phyloP scores from a whole-genome alignment of 2,113 vertebrate genomes.

The Chlamydotis undulata region DNA sequence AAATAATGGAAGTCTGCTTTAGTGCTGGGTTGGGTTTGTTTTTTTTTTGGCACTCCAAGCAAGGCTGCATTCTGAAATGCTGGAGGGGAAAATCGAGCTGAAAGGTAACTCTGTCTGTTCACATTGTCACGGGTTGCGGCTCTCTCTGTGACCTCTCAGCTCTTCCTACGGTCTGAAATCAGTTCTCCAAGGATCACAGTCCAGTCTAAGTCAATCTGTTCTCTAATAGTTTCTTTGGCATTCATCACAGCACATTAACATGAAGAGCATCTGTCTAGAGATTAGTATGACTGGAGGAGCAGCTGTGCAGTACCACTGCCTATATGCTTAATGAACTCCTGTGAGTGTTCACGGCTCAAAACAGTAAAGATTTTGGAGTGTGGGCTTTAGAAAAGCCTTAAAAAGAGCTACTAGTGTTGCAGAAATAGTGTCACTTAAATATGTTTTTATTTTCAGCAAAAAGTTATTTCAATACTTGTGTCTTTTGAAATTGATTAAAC shows the following conservation, averaged over 20 bases:
- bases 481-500: background rate
- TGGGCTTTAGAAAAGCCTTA: background rate
- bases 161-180: background rate
- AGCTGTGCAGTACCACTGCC: background rate
- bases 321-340: slow-evolving; percentile 54
- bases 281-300: slow-evolving; percentile 15
- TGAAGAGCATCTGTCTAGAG: slow-evolving; percentile 49
- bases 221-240: slow-evolving; percentile 53
- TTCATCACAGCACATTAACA: slow-evolving; percentile 20
- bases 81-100: background rate
- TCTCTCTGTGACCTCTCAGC: background rate
- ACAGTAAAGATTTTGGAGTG: background rate
- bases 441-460: background rate
- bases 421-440: background rate
- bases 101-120: background rate
- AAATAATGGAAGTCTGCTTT: background rate
- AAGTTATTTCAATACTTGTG: background rate
- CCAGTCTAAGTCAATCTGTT: slow-evolving; percentile 52
- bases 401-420: background rate
- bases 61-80: background rate
- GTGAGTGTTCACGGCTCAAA: background rate
- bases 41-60: background rate
- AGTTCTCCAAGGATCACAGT: slow-evolving; percentile 12
- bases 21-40: background rate
- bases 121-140: background rate